Conservation (phyloP, 2,113 vertebrate genomes). For the Mellivora capensis region DNA sequence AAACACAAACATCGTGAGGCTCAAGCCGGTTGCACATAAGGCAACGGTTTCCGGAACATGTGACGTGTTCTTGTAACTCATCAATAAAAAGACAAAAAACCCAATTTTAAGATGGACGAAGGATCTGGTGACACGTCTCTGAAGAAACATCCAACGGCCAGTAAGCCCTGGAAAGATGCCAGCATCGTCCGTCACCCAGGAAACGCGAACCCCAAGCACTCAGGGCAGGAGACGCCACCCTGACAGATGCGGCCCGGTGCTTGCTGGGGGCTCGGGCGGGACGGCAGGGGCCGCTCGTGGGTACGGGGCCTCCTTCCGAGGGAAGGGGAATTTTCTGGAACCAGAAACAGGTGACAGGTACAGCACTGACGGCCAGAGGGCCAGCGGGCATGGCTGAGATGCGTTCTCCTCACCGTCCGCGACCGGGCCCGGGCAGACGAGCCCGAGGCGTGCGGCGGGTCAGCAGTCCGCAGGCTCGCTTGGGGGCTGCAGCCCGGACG, state of each 20-base stretch:
- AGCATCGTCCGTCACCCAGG: accelerated
- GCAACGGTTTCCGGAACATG: accelerated
- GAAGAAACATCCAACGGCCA: background rate
- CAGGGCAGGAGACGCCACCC: accelerated
- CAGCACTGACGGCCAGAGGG: background rate
- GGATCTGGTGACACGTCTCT: background rate
- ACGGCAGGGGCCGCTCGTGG: accelerated
- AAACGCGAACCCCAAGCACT: background rate
- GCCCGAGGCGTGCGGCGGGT: background rate
- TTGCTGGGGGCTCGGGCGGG: background rate
- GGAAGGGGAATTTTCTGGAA: background rate
- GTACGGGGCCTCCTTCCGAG: accelerated
- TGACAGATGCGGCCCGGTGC: accelerated
- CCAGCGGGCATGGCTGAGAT: accelerated
- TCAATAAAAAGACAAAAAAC: background rate
- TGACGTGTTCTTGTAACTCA: background rate
- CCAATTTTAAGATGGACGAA: accelerated
- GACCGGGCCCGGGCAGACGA: background rate
- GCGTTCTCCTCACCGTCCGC: accelerated
- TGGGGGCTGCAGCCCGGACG: background rate
- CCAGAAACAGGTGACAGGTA: accelerated
- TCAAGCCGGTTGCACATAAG: too few relatives aligned
- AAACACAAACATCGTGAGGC: accelerated
- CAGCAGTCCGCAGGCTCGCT: too few relatives aligned
- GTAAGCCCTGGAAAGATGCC: accelerated